These are phyloP conservation scores for Benitochromis conjunctus DNA, from an alignment of 2,113 vertebrate species.

Conservation along the genomic window DNA sequence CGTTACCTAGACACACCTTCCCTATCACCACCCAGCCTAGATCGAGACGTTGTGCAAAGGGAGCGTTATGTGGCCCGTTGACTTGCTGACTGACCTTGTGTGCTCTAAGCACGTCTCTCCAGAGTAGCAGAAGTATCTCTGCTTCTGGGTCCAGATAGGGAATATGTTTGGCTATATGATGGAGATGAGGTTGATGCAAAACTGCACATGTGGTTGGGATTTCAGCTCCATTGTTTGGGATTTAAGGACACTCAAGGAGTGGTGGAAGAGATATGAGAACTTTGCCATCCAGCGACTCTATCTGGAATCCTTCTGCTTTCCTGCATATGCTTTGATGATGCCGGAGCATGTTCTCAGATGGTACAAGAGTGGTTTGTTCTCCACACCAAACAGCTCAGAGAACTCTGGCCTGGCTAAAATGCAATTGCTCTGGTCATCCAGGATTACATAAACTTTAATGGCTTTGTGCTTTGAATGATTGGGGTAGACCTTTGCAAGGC, in stretches of 20 bases:
- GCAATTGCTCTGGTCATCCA: no score
- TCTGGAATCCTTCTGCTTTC: no score
- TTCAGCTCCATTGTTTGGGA: not conserved
- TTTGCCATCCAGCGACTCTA: no score
- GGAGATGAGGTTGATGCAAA: not conserved
- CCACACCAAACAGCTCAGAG: no score
- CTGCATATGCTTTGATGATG: no score
- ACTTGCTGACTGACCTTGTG: not conserved
- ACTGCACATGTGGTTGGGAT: not conserved
- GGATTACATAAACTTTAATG: no score
- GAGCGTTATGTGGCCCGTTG: not conserved
- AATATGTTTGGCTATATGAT: not conserved
- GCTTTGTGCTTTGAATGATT: no score
- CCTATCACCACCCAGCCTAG: constrained; percentile 3
- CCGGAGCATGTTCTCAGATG: no score
- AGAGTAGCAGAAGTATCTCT: not conserved
- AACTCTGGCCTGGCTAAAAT: no score
- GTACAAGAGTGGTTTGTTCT: no score
- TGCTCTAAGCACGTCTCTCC: not conserved
- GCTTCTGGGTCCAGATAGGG: not conserved
- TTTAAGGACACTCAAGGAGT: not conserved
- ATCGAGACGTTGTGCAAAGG: not conserved
- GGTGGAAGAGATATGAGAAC: not conserved
- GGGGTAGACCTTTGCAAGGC: no score
- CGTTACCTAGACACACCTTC: not conserved